Evolutionary conservation across 2,797 vertebrate genomes (phyloP), one percentile per base, ranked within the genome.

Genomic region (Nannoperca obscura): DNA sequence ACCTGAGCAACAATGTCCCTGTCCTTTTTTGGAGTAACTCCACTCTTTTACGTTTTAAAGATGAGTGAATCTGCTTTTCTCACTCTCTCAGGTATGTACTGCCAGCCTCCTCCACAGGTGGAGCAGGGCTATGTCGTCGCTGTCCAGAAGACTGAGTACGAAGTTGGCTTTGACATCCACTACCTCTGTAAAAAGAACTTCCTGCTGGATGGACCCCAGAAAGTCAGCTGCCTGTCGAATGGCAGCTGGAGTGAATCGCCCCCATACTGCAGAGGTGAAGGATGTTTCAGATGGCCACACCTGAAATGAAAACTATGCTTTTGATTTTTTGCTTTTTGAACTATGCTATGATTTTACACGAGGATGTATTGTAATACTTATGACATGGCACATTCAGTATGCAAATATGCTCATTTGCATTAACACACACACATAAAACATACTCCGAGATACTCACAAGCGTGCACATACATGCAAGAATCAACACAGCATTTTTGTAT

Each of bases 101-200:
- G 96, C 72, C 89, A 91, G 42, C 94, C 95, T 46, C 95, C 95
- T 4, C 66, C 5, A 30, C 91, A 95, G 32, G 92, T 97, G 84
- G 90, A 93, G 57, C 77, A 94, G 20, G 95, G 95, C 54, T 95
- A 95, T 34, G 93, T 96, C 76, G 95, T 97, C 84, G 96, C 96
- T 0, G 94, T 97, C n/a, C 94, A 95, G 80, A 95, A 94, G 84
- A 87, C 89, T 8, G 89, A 95, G 72, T 96, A 96, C 52, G 93
- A 95, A 19, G 93, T 95, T 47, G 95, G 90, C 32, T 95, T 96
- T n/a, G 90, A 94, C 75, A 94, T 96, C 80, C 96, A 96, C 87
- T 96, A 95, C 76, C 92, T 97, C 42, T 97, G 96, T 83, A 96
- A 95, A 60, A 96, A 94, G 86, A 94, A 92, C 84, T 96, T 95